These are phyloP conservation scores for Poeciliopsis presidionis DNA, from an alignment of 2,797 vertebrate genomes.

Conservation along the genomic window DNA sequence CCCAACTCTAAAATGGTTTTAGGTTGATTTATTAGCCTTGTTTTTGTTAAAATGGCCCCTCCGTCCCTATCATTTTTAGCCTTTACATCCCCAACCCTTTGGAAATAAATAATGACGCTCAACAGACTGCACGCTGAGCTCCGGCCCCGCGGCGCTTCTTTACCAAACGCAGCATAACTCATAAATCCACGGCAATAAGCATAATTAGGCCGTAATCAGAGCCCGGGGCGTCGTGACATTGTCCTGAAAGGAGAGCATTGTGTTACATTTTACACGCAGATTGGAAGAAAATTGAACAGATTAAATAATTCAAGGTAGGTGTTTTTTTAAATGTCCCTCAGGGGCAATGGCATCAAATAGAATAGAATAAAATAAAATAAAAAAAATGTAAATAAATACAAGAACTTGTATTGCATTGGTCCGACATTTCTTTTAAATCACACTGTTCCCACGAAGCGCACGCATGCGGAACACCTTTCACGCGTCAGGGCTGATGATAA, in stretches of 20 bases:
- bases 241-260: conserved; percentile 55
- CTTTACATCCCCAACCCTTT: background rate
- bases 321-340: conserved; percentile 10
- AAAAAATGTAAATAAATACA: background rate
- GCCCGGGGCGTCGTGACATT: conserved; percentile 56
- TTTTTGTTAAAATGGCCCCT: background rate
- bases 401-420: background rate
- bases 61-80: background rate
- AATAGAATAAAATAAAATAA: background rate
- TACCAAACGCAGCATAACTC: conserved; percentile 54
- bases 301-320: conserved; percentile 37
- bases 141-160: conserved; percentile 33
- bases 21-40: background rate
- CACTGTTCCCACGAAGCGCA: background rate
- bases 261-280: conserved; percentile 44
- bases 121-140: conserved; percentile 19
- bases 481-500: conserved; percentile 82
- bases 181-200: conserved; percentile 78
- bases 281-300: conserved; percentile 26
- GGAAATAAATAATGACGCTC: conserved; percentile 12
- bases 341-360: conserved; percentile 6
- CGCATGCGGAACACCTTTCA: conserved; percentile 48
- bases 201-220: conserved; percentile 79
- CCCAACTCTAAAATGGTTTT: background rate
- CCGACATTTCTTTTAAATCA: background rate